Evolutionary conservation across 2,888 invertebrate species (phyloP), one percentile per base, ranked within the genome.

Genomic region (Tillus elongatus): DNA sequence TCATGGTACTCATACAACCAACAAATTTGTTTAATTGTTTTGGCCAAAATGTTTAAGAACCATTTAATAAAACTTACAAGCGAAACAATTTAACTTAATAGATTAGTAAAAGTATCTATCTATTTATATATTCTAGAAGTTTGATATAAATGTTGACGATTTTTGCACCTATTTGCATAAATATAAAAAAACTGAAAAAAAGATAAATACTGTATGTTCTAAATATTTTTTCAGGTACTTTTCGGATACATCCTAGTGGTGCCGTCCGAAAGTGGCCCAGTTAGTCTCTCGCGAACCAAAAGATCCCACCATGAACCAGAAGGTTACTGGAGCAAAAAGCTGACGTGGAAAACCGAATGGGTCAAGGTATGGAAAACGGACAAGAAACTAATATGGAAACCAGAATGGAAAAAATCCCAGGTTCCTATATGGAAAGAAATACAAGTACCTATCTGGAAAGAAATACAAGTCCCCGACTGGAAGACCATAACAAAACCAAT

Each of bases 311-410:
- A 74, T 36, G 70, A 72, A 41, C 80, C 81, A 41, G 68, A 73
- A 53, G 85, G 85, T 41, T 75, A 77, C 48, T 85, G 82, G 83
- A 81, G 85, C 61, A 86, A 85, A 63, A 86, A 85, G 62, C 70
- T 87, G 30, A 75, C 74, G 15, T 88, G 87, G 87, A 87, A 87
- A 63, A 79, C 82, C 41, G 84, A 85, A 49, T 85, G 82, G 82
- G 76, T 79, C 50, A 74, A 79, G 57, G 68, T 82, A 15, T 82
- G 80, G 81, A 82, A 83, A 62, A 75, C 75, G 0, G 76, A 82
- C 30, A 82, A 83, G 50, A 84, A 86, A 59, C 69, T 79, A 36
- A 67, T 69, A 32, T 82, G 81, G 81, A 79, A 80, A 63, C 70
- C 75, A 15, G 75, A 79, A 57, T 84, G 82, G 82, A 81, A 80